Conservation (phyloP, 1,140 invertebrate species). For the Dinothrombium tinctorium region DNA sequence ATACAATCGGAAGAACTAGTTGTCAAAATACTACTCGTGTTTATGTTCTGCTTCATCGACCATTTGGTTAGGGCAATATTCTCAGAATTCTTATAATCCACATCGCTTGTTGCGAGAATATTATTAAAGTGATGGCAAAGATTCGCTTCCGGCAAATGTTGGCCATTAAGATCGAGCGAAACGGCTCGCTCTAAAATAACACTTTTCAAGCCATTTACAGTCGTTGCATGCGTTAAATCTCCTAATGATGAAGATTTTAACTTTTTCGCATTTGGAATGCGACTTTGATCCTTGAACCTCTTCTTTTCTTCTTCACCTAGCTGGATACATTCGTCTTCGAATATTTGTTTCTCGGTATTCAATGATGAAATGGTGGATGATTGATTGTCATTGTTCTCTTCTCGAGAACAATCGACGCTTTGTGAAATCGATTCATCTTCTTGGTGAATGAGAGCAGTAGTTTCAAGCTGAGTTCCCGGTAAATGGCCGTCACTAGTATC, state of each 20-base stretch:
- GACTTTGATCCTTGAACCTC: not conserved
- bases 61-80: too few relatives aligned
- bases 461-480: constrained; percentile 2
- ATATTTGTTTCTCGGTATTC: not conserved
- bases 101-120: not conserved
- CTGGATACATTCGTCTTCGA: not conserved
- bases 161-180: constrained; percentile 39
- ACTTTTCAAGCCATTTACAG: constrained; percentile 32
- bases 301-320: constrained; percentile 1
- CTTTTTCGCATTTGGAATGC: constrained; percentile 1
- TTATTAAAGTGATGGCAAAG: not conserved
- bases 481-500: constrained; percentile 1
- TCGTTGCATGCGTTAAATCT: constrained; percentile 36
- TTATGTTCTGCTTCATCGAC: too few relatives aligned
- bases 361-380: not conserved
- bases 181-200: constrained; percentile 42
- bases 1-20: too few relatives aligned
- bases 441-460: constrained; percentile 1
- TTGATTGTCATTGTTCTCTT: not conserved
- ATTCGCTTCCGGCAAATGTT: constrained; percentile 4
- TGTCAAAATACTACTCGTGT: too few relatives aligned
- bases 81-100: too few relatives aligned
- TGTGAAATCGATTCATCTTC: not conserved
- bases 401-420: not conserved
- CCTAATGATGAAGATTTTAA: constrained; percentile 52